Percentiles rank a stretch among this genome's conserved stretches.
phyloP scores from a whole-genome alignment of 2,797 vertebrate genomes.

The Falco biarmicus region DNA sequence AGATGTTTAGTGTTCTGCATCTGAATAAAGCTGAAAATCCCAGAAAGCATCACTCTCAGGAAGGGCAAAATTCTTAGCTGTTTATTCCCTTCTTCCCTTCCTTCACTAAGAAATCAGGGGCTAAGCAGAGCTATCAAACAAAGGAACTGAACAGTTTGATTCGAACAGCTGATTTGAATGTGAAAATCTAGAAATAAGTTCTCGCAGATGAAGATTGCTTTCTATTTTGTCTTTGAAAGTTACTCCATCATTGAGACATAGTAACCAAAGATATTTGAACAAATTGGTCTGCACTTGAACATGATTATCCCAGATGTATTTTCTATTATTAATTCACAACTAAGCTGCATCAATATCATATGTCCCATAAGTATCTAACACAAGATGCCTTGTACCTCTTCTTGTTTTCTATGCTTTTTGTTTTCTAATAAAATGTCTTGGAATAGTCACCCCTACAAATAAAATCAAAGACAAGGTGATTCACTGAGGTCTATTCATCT shows the following conservation, averaged over 20 bases:
- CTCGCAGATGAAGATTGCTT: neutral
- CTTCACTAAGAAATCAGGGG: neutral
- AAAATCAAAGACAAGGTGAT: neutral
- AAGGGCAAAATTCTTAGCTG: slow-evolving; percentile 3
- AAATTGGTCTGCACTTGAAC: slow-evolving; percentile 34
- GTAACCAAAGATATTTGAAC: slow-evolving; percentile 72
- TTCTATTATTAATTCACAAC: neutral
- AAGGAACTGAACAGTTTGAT: neutral
- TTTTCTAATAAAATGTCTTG: neutral
- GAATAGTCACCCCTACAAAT: neutral
- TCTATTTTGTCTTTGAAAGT: slow-evolving; percentile 50
- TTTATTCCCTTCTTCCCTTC: neutral
- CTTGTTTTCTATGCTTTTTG: neutral
- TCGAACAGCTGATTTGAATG: neutral
- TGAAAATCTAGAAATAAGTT: slow-evolving; percentile 7
- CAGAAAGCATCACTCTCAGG: neutral
- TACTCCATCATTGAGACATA: neutral
- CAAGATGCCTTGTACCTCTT: slow-evolving; percentile 29
- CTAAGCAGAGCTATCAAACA: neutral
- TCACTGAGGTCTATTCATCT: neutral
- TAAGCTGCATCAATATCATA: neutral
- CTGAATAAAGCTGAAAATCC: slow-evolving; percentile 7
- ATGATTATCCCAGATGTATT: slow-evolving; percentile 1
- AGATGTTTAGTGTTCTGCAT: neutral
- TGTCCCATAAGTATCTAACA: slow-evolving; percentile 34